Evolutionary conservation across 2,113 vertebrate genomes (phyloP).

Genomic region (Corvus cornix): DNA sequence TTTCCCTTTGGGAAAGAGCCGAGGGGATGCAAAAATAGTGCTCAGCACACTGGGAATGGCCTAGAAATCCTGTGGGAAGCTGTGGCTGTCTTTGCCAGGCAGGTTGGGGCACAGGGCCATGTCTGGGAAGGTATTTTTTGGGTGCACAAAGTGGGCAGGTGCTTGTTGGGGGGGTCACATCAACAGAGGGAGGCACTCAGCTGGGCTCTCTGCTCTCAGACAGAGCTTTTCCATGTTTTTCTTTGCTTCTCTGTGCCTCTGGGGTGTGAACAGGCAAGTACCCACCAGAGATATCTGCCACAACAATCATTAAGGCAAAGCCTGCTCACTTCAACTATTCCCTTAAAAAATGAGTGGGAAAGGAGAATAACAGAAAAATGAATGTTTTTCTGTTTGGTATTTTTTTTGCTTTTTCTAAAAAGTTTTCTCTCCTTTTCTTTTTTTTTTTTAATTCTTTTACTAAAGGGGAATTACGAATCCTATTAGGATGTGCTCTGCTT

Average conservation of each 20-base stretch:
- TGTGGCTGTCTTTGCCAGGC: neutral
- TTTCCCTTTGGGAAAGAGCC: neutral
- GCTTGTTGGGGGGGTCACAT: neutral
- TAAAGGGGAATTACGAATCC: conserved; percentile 36
- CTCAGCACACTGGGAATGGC: neutral
- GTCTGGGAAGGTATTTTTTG: neutral
- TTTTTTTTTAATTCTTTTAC: neutral
- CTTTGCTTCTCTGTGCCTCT: neutral
- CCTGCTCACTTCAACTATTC: neutral
- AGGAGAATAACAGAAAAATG: neutral
- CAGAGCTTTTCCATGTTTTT: neutral
- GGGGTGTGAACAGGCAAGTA: neutral
- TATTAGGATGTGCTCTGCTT: conserved; percentile 60
- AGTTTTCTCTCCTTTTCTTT: neutral
- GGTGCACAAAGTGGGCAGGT: neutral
- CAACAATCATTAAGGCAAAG: neutral
- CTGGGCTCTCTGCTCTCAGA: neutral
- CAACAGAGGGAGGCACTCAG: neutral
- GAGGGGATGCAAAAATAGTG: fast-evolving
- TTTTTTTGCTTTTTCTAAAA: neutral
- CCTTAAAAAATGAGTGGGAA: neutral
- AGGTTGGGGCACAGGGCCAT: neutral
- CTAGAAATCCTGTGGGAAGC: fast-evolving
- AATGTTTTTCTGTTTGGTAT: neutral
- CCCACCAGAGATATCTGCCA: neutral